Evolutionary conservation across 1,140 invertebrate species (phyloP).

Genomic region (Rhizoglyphus robini): DNA sequence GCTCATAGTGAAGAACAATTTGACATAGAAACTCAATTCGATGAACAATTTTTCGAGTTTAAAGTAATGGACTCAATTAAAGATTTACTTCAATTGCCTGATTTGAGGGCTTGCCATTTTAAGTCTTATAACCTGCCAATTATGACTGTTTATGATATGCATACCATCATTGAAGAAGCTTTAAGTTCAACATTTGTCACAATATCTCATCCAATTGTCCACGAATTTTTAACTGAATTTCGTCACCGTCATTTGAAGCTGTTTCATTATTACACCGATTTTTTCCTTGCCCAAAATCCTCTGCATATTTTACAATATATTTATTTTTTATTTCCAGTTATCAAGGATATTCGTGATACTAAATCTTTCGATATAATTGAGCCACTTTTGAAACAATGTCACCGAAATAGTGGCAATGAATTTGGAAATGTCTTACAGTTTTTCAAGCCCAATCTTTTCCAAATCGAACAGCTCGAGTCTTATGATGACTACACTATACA

Average conservation of each 20-base stretch:
- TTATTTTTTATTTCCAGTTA: conserved; percentile 9
- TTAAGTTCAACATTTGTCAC: not conserved
- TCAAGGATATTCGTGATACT: not conserved
- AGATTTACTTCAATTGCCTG: not conserved
- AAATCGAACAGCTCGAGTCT: not conserved
- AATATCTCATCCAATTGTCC: not conserved
- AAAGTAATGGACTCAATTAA: not conserved
- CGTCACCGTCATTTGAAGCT: not conserved
- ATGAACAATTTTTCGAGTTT: not conserved
- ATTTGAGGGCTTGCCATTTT: not conserved
- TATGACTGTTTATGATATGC: not conserved
- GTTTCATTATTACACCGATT: conserved; percentile 4
- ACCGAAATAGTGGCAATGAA: not conserved
- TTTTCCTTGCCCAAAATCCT: not conserved
- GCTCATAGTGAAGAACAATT: not conserved
- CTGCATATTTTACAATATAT: not conserved
- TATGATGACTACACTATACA: not conserved
- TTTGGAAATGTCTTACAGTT: not conserved
- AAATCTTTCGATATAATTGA: not conserved
- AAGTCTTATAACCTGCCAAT: not conserved
- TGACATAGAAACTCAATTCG: not conserved
- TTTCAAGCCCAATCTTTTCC: not conserved
- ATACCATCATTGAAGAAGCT: not conserved
- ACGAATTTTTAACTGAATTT: not conserved
- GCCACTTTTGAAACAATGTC: not conserved